phyloP scores from a whole-genome alignment of 2,113 vertebrate species.

The Gavialis gangeticus region DNA sequence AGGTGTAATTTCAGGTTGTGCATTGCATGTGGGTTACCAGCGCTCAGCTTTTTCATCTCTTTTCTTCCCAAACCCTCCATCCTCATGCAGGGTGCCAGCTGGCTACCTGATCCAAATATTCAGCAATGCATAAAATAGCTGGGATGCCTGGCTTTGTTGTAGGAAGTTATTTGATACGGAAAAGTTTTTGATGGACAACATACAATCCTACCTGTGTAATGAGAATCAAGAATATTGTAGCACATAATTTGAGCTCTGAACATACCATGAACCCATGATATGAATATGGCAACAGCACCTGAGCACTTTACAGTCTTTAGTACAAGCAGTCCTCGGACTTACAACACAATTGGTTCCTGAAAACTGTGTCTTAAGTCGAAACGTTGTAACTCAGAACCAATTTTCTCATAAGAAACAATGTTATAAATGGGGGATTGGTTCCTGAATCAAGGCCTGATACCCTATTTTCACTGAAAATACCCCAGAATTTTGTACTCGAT shows the following conservation, averaged over 20 bases:
- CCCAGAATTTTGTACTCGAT: no score
- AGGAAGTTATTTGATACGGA: constrained; percentile 34
- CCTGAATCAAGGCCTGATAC: no score
- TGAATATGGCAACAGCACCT: neutral
- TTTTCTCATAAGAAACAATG: no score
- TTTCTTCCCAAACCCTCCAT: constrained; percentile 37
- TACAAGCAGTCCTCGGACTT: no score
- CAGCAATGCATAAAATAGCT: constrained; percentile 46
- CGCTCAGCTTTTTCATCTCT: constrained; percentile 35
- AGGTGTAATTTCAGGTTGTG: constrained; percentile 77
- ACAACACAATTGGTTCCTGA: no score
- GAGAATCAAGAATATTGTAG: neutral
- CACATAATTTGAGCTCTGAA: neutral
- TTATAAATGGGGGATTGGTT: no score
- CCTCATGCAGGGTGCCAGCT: neutral
- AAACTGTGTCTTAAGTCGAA: no score
- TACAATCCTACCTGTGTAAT: neutral
- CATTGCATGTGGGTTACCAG: constrained; percentile 49
- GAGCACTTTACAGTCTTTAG: no score
- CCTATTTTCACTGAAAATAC: no score
- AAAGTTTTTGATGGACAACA: neutral
- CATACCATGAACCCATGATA: neutral
- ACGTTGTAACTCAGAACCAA: no score
- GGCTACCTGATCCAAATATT: constrained; percentile 65
- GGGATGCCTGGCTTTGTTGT: constrained; percentile 49